Evolutionary conservation across 2,113 vertebrate species (phyloP).

Genomic region (Fulmarus glacialis): DNA sequence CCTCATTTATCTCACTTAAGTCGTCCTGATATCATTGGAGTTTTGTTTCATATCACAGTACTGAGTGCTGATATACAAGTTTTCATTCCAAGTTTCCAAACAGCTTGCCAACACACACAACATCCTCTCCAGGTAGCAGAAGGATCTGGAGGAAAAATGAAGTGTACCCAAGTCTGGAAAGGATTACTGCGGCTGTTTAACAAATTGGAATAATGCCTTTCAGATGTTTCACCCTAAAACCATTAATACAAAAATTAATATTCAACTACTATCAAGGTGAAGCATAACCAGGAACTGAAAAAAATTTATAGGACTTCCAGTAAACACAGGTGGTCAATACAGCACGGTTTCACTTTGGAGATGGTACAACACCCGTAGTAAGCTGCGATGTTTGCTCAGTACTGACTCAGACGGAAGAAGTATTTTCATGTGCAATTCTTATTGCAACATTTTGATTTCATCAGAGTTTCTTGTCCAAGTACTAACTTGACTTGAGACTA

Average conservation of each 20-base stretch:
- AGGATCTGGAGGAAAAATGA: background rate
- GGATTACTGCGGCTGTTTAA: background rate
- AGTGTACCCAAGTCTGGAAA: background rate
- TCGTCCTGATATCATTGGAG: background rate
- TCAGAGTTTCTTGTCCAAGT: slow-evolving; percentile 34
- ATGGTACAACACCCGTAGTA: background rate
- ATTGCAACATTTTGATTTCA: background rate
- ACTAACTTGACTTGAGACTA: background rate
- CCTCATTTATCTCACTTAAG: background rate
- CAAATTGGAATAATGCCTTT: background rate
- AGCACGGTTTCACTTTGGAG: background rate
- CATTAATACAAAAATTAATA: background rate
- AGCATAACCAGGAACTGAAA: background rate
- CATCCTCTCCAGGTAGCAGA: background rate
- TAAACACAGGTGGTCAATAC: background rate
- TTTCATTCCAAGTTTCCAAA: slow-evolving; percentile 4
- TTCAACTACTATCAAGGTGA: background rate
- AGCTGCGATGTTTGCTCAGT: background rate
- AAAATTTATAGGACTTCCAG: background rate
- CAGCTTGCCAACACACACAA: background rate
- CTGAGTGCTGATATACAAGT: background rate
- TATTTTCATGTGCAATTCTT: background rate
- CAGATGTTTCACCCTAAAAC: background rate
- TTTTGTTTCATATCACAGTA: background rate
- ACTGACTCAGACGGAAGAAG: slow-evolving; percentile 43